phyloP scores from a whole-genome alignment of 2,888 invertebrate genomes.

The Sipha maydis region DNA sequence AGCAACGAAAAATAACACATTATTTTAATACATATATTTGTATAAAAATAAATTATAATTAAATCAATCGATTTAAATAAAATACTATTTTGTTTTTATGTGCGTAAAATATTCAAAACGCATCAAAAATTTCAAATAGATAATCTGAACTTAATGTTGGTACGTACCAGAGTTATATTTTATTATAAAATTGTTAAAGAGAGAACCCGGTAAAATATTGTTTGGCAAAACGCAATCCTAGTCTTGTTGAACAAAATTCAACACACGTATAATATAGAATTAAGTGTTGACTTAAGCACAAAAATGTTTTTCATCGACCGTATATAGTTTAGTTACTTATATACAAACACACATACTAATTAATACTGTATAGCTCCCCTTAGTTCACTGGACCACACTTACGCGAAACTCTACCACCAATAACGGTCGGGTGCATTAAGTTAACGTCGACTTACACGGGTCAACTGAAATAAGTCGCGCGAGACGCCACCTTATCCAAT shows the following conservation, averaged over 20 bases:
- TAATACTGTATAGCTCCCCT: neutral
- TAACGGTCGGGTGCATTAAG: constrained; percentile 23
- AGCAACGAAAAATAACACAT: too few relatives aligned
- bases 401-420: neutral
- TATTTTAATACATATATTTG: too few relatives aligned
- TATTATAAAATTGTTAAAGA: too few relatives aligned
- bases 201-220: neutral
- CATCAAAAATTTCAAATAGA: too few relatives aligned
- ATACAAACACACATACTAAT: constrained; percentile 9
- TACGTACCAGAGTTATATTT: too few relatives aligned
- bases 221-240: neutral
- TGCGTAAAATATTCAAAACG: too few relatives aligned
- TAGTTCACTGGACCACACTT: constrained; percentile 9
- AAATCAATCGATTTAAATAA: too few relatives aligned
- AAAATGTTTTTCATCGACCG: constrained; percentile 11
- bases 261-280: neutral
- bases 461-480: constrained; percentile 5
- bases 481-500: neutral
- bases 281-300: neutral
- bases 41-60: too few relatives aligned
- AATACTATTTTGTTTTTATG: too few relatives aligned
- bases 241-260: neutral
- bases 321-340: constrained; percentile 19
- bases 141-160: too few relatives aligned
- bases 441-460: constrained; percentile 33